Percentiles rank a stretch among this genome's conserved stretches.
phyloP scores from a whole-genome alignment of 2,888 invertebrate genomes.

The Polydrusus cervinus region DNA sequence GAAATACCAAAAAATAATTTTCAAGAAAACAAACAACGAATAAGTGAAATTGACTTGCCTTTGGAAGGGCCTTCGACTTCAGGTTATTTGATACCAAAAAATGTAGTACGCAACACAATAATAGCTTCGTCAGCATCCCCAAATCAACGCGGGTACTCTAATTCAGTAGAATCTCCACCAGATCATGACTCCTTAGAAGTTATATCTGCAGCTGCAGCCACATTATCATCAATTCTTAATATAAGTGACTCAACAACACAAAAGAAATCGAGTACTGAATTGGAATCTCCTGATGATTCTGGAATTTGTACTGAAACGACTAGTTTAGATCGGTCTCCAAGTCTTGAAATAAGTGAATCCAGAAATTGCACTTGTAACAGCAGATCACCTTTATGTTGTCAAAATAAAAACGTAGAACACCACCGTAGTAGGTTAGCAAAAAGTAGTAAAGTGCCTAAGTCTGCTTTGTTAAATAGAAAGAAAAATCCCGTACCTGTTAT shows the following conservation, averaged over 20 bases:
- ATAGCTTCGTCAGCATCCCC: conserved; percentile 68
- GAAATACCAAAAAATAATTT: conserved; percentile 28
- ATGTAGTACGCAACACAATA: conserved; percentile 76
- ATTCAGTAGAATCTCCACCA: conserved; percentile 70
- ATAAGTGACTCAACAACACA: conserved; percentile 71
- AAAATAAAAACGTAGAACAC: conserved; percentile 24
- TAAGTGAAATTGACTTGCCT: conserved; percentile 61
- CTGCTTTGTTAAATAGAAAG: conserved; percentile 28
- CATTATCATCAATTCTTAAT: conserved; percentile 75
- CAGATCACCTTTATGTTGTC: conserved; percentile 27
- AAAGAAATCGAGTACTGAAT: conserved; percentile 62
- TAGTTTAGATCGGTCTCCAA: conserved; percentile 79
- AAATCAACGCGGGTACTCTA: conserved; percentile 46
- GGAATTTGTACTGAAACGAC: conserved; percentile 85
- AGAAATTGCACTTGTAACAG: conserved; percentile 38
- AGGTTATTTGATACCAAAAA: conserved; percentile 78
- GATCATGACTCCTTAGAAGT: conserved; percentile 74
- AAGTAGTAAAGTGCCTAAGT: conserved; percentile 15
- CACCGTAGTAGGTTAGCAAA: conserved; percentile 1
- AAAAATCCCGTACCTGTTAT: conserved; percentile 8
- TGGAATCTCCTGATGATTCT: conserved; percentile 75
- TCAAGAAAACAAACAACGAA: conserved; percentile 60
- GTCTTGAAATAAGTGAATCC: conserved; percentile 72
- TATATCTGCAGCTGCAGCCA: conserved; percentile 79
- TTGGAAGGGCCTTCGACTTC: conserved; percentile 77